Percentiles rank a stretch among this genome's conserved stretches.
Conservation (phyloP, 1,140 invertebrate species). For the Contarinia nasturtii region DNA sequence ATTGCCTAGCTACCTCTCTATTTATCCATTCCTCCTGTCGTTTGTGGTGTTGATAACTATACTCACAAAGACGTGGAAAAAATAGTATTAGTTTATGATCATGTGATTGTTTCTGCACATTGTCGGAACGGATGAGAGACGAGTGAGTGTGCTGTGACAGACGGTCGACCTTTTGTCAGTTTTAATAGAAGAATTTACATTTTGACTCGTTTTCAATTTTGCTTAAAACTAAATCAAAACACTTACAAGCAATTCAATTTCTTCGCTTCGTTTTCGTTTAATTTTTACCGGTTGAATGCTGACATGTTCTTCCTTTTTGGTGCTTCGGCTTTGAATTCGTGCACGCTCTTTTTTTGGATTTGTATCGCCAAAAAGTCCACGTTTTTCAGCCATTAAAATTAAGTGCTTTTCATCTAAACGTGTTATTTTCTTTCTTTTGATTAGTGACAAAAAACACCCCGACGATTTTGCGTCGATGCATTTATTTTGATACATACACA, state of each 20-base stretch:
- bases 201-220: too few relatives aligned
- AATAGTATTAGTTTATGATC: slow-evolving; percentile 4
- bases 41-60: too few relatives aligned
- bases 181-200: slow-evolving; percentile 2
- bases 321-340: slow-evolving; percentile 11
- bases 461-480: slow-evolving; percentile 27
- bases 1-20: too few relatives aligned
- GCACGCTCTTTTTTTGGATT: slow-evolving; percentile 12
- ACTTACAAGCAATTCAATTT: slow-evolving; percentile 3
- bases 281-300: slow-evolving; percentile 7
- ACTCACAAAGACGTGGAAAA: slow-evolving; percentile 6
- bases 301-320: slow-evolving; percentile 8
- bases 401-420: slow-evolving; percentile 58
- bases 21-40: too few relatives aligned
- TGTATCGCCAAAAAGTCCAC: slow-evolving; percentile 46
- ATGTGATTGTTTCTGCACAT: background rate
- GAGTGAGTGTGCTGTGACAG: background rate
- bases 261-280: slow-evolving; percentile 8
- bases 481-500: slow-evolving; percentile 28
- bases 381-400: slow-evolving; percentile 55
- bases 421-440: slow-evolving; percentile 52
- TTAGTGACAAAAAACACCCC: slow-evolving; percentile 47
- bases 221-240: background rate
- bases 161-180: slow-evolving; percentile 1
- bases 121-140: background rate